Conservation (phyloP, 92 coral and sea anemone species). For the Epizoanthus rinbou region DNA sequence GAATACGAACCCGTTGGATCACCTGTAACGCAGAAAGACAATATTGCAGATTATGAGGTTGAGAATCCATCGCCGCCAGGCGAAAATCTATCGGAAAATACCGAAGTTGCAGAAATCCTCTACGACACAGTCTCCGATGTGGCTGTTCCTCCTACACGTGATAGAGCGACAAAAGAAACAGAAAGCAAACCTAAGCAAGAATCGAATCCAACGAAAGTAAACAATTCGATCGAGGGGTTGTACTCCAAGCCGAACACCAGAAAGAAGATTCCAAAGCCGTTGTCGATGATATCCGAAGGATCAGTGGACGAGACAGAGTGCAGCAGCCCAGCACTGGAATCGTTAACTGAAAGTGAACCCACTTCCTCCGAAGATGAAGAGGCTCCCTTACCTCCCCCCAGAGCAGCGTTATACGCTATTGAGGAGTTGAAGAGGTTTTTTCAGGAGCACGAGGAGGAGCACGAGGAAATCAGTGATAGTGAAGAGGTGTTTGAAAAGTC, state of each 20-base stretch:
- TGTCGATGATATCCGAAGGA: slow-evolving; percentile 15
- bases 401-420: slow-evolving; percentile 21
- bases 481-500: neutral
- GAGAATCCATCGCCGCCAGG: neutral
- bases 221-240: neutral
- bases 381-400: slow-evolving; percentile 23
- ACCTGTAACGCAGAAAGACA: neutral
- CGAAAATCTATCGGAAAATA: neutral
- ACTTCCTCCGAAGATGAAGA: neutral
- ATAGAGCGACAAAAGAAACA: neutral
- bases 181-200: neutral
- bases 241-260: slow-evolving; percentile 15
- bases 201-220: neutral
- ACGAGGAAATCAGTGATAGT: neutral
- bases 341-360: neutral
- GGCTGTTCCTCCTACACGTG: neutral
- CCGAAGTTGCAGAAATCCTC: neutral
- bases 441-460: neutral
- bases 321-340: neutral
- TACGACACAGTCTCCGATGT: slow-evolving; percentile 3
- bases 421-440: slow-evolving; percentile 22
- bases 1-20: neutral
- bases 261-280: neutral
- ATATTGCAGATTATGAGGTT: slow-evolving; percentile 18
- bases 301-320: neutral